phyloP scores from a whole-genome alignment of 2,113 vertebrate genomes.

The Nothoprocta perdicaria region DNA sequence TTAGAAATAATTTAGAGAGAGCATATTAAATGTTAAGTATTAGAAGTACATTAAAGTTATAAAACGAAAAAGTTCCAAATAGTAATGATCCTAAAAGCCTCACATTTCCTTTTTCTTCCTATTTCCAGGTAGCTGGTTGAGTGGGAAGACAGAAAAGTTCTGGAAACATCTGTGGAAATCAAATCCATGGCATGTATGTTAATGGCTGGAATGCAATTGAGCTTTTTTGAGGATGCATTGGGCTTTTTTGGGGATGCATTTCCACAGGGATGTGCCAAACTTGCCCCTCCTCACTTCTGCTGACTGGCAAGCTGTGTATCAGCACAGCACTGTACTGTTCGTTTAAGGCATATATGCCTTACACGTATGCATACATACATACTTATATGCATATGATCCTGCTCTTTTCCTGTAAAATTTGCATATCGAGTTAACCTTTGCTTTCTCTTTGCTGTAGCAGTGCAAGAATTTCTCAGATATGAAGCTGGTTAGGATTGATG shows the following conservation, averaged over 20 bases:
- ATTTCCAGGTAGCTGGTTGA: not conserved
- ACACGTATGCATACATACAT: too few relatives aligned
- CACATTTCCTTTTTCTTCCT: not conserved
- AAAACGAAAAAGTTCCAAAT: not conserved
- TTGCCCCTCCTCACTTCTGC: not conserved
- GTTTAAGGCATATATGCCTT: not conserved
- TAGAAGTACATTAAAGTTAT: not conserved
- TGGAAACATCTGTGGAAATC: not conserved
- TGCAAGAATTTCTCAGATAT: not conserved
- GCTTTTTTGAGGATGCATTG: not conserved
- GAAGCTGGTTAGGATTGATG: slow-evolving; percentile 39
- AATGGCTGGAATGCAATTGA: not conserved
- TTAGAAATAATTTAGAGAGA: not conserved
- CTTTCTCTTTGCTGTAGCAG: slow-evolving; percentile 13
- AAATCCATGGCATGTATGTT: not conserved
- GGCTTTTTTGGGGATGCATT: not conserved
- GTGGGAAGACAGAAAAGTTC: not conserved
- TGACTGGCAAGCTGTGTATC: not conserved
- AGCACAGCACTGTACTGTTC: not conserved
- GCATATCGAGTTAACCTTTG: not conserved
- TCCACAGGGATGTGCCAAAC: not conserved
- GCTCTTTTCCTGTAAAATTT: not conserved
- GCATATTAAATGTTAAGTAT: not conserved
- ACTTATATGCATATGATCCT: too few relatives aligned
- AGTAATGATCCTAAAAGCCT: not conserved